Evolutionary conservation across 2,888 invertebrate genomes (phyloP).

Genomic region (Nomada ferruginata): DNA sequence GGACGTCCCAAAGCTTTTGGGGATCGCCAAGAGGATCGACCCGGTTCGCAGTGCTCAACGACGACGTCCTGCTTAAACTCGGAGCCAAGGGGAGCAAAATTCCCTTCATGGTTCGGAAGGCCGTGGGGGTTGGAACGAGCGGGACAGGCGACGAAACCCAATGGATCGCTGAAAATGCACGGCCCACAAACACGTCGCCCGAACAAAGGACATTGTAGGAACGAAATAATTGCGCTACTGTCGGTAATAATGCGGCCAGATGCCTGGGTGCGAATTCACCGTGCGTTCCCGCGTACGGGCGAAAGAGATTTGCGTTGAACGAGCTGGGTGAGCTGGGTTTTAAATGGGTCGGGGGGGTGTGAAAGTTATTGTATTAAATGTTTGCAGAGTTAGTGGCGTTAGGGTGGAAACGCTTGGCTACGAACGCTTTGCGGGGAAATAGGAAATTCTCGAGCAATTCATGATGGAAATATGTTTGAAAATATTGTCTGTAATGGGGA

Average conservation of each 20-base stretch:
- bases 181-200: constrained; percentile 59
- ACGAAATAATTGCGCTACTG: constrained; percentile 61
- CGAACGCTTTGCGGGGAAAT: too few species aligned
- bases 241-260: constrained; percentile 58
- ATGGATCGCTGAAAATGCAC: constrained; percentile 64
- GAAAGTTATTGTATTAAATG: neutral
- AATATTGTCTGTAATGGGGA: too few species aligned
- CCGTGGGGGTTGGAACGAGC: neutral
- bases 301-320: neutral
- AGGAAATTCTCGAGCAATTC: too few species aligned
- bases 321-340: neutral
- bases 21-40: constrained; percentile 79
- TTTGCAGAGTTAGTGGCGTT: neutral
- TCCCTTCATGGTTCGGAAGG: constrained; percentile 21
- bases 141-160: constrained; percentile 59
- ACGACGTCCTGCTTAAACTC: constrained; percentile 83
- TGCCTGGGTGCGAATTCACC: constrained; percentile 32
- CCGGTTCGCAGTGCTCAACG: constrained; percentile 74
- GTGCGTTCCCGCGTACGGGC: neutral
- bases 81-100: neutral
- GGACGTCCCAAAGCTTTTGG: constrained; percentile 81
- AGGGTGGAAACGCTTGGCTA: neutral
- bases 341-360: neutral
- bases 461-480: too few species aligned
- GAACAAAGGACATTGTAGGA: constrained; percentile 58